phyloP scores from a whole-genome alignment of 1,140 invertebrate species.

The Parapsyche elsis region DNA sequence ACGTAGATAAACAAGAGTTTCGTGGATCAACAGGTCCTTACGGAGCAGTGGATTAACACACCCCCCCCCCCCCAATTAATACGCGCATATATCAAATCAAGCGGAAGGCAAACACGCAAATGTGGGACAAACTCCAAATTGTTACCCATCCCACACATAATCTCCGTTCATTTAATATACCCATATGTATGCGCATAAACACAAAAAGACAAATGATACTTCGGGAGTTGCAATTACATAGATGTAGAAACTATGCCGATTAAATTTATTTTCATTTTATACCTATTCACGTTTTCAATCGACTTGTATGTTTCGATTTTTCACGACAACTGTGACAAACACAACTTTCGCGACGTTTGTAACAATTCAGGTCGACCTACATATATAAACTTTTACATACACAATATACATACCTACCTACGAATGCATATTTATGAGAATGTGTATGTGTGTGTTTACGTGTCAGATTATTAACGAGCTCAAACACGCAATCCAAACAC shows the following conservation, averaged over 20 bases:
- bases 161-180: background rate
- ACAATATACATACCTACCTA: background rate
- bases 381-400: background rate
- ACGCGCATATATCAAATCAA: slow-evolving; percentile 42
- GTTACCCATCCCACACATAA: slow-evolving; percentile 8
- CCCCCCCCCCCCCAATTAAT: slow-evolving; percentile 43
- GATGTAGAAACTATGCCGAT: no score
- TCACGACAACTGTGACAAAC: no score
- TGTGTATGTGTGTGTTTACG: slow-evolving; percentile 19
- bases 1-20: slow-evolving; percentile 21
- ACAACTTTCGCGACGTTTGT: no score
- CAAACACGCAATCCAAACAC: slow-evolving; percentile 17
- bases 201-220: background rate
- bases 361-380: background rate
- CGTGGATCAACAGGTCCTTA: slow-evolving; percentile 39
- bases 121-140: slow-evolving; percentile 31
- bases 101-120: slow-evolving; percentile 43
- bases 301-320: no score
- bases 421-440: background rate
- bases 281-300: no score
- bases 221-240: background rate
- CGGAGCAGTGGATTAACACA: slow-evolving; percentile 36
- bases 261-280: no score
- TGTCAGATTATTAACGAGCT: slow-evolving; percentile 28
- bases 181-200: background rate